Percentiles rank a stretch among this genome's conserved stretches.
These are phyloP conservation scores for Temnothorax rugatulus DNA, from an alignment of 2,888 invertebrate genomes.

Conservation along the genomic window DNA sequence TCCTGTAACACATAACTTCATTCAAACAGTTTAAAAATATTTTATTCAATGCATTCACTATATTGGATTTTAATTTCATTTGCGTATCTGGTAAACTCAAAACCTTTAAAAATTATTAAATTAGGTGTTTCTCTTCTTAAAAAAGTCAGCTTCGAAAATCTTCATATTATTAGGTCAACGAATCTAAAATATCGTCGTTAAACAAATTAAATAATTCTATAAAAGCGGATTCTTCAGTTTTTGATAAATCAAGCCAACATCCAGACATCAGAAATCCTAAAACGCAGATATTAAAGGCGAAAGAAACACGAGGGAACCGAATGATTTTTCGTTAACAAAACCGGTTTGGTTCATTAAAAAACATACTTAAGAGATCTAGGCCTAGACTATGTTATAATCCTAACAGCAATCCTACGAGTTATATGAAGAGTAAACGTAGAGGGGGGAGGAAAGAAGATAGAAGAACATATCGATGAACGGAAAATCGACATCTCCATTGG, in stretches of 20 bases:
- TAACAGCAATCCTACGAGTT: neutral
- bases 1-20: neutral
- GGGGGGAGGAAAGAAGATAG: too few relatives aligned
- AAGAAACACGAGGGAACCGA: neutral
- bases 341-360: constrained; percentile 1
- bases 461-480: neutral
- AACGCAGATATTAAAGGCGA: neutral
- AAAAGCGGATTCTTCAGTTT: neutral
- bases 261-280: neutral
- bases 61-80: neutral
- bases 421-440: neutral
- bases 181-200: neutral
- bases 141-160: neutral
- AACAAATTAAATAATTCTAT: neutral
- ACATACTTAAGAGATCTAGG: neutral
- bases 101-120: neutral
- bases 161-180: neutral
- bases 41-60: neutral
- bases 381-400: neutral
- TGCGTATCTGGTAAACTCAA: neutral
- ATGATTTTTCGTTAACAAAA: neutral
- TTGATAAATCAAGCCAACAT: neutral
- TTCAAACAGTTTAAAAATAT: neutral
- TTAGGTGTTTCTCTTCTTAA: neutral
- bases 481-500: neutral